Percentiles rank a stretch among this genome's conserved stretches.
Evolutionary conservation across 92 coral and sea anemone species (phyloP).

Genomic region (Phenganax stokvisi): DNA sequence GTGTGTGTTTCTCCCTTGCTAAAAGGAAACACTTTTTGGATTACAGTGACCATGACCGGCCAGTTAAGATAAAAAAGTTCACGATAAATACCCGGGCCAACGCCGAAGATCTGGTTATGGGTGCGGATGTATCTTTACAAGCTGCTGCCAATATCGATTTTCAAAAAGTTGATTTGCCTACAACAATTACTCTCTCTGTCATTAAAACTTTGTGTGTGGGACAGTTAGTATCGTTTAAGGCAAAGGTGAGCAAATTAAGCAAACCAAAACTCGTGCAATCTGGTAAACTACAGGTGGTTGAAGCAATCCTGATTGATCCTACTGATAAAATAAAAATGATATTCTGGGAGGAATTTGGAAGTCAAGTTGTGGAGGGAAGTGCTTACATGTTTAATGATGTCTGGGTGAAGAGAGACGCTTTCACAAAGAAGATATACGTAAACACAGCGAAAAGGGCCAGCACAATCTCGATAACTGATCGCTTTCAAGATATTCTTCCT

Average conservation of each 20-base stretch:
- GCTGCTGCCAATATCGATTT: conserved; percentile 23
- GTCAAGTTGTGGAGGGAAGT: conserved; percentile 30
- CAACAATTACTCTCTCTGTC: conserved; percentile 31
- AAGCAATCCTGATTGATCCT: conserved; percentile 44
- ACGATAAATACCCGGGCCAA: conserved; percentile 22
- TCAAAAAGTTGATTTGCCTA: conserved; percentile 34
- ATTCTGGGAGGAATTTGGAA: conserved; percentile 29
- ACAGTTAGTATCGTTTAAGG: conserved; percentile 51
- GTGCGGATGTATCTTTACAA: conserved; percentile 33
- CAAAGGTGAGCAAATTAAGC: conserved; percentile 37
- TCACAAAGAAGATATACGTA: conserved; percentile 41
- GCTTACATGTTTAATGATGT: conserved; percentile 51
- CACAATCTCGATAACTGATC: conserved; percentile 35
- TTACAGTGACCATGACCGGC: conserved; percentile 1
- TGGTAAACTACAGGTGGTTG: conserved; percentile 17
- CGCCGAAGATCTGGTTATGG: conserved; percentile 26
- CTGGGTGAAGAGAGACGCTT: conserved; percentile 45
- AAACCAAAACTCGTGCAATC: conserved; percentile 28
- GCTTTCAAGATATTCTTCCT: conserved; percentile 44
- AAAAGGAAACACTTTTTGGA: conserved; percentile 32
- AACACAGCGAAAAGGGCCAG: conserved; percentile 56
- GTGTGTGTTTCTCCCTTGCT: conserved; percentile 26
- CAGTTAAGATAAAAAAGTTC: conserved; percentile 34
- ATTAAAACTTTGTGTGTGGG: conserved; percentile 43
- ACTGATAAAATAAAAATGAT: conserved; percentile 24